These are phyloP conservation scores for Acheta domesticus DNA, from an alignment of 2,888 invertebrate genomes.

Conservation along the genomic window DNA sequence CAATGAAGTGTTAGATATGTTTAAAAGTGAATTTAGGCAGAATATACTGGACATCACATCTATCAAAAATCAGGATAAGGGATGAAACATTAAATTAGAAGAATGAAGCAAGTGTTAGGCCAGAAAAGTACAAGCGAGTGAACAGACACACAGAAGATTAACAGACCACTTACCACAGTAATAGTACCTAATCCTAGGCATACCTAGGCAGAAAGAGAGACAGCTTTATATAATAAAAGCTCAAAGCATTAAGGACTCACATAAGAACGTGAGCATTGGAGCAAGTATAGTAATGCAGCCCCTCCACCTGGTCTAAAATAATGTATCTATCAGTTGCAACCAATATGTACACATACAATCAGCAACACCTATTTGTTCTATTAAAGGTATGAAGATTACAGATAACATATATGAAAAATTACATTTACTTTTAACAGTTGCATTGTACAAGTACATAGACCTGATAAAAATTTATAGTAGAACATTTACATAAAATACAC, in stretches of 20 bases:
- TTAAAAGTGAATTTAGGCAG: constrained; percentile 29
- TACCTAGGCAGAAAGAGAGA: constrained; percentile 50
- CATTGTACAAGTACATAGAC: too few relatives aligned
- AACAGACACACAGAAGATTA: constrained; percentile 10
- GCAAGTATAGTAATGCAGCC: background rate
- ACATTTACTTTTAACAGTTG: too few relatives aligned
- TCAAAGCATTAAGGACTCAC: background rate
- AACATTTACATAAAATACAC: too few relatives aligned
- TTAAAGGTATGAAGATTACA: too few relatives aligned
- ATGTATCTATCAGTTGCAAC: too few relatives aligned
- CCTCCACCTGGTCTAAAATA: too few relatives aligned
- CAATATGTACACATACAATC: too few relatives aligned
- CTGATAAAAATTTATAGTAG: too few relatives aligned
- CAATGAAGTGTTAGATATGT: background rate
- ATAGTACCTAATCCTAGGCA: constrained; percentile 64
- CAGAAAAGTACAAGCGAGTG: constrained; percentile 2
- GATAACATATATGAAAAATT: too few relatives aligned
- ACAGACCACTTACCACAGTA: constrained; percentile 57
- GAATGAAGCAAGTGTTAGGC: background rate
- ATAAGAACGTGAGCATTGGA: background rate
- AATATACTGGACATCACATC: constrained; percentile 33
- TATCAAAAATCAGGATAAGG: constrained; percentile 28
- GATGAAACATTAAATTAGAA: constrained; percentile 25
- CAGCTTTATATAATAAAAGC: constrained; percentile 18
- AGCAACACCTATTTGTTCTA: too few relatives aligned